Evolutionary conservation across 2,113 vertebrate species (phyloP).

Genomic region (Pseudopipra pipra): DNA sequence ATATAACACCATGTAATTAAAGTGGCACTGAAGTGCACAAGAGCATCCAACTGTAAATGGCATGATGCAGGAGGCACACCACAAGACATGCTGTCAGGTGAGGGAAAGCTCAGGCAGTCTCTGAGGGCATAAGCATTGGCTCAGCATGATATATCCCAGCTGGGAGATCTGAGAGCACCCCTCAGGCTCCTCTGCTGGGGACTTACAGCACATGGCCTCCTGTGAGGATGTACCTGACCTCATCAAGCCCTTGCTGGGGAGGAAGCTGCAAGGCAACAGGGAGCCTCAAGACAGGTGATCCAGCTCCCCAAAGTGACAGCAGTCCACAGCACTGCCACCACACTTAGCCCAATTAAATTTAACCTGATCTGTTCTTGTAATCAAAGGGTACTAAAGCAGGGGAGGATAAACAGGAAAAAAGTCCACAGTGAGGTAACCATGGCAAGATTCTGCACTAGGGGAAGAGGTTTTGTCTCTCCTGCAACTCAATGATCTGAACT

Average conservation of each 20-base stretch:
- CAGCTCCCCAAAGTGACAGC: background rate
- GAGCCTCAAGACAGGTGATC: background rate
- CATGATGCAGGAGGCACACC: background rate
- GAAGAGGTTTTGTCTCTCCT: background rate
- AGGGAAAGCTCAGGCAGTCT: background rate
- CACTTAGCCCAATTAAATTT: background rate
- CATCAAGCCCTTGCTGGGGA: rapidly evolving
- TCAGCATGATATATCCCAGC: rapidly evolving
- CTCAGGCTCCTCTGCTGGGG: background rate
- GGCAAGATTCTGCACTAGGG: background rate
- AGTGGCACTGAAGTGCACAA: background rate
- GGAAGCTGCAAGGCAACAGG: background rate
- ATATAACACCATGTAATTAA: background rate
- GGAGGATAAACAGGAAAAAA: background rate
- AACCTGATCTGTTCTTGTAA: background rate
- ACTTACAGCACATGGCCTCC: background rate
- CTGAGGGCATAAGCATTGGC: background rate
- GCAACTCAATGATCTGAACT: background rate
- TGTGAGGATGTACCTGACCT: too few relatives aligned
- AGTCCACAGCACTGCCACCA: too few relatives aligned
- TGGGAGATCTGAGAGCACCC: background rate
- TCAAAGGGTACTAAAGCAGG: background rate
- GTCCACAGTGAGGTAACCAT: rapidly evolving
- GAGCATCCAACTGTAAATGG: background rate
- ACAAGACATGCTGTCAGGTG: background rate